Evolutionary conservation across 2,113 vertebrate genomes (phyloP).

Genomic region (Lichenostomus cassidix): DNA sequence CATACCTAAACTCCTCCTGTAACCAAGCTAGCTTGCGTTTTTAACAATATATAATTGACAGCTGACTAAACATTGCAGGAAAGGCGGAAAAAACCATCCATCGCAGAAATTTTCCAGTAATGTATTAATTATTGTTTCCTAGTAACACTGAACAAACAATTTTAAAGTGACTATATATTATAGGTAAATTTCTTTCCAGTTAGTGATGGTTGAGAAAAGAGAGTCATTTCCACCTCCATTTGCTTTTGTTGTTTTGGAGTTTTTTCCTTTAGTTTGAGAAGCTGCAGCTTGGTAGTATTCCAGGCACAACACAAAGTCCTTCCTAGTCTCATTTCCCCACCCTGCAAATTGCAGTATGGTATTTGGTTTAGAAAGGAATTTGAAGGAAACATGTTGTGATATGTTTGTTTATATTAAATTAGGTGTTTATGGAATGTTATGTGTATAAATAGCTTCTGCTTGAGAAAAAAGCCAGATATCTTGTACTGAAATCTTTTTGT

Average conservation of each 20-base stretch:
- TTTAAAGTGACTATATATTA: not conserved
- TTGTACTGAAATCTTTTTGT: not conserved
- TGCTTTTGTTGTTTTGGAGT: not conserved
- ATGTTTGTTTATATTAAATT: not conserved
- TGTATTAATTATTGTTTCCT: not conserved
- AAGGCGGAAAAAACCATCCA: accelerated
- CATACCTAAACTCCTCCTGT: not conserved
- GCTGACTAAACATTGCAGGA: not conserved
- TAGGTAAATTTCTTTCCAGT: not conserved
- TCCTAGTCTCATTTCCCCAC: not conserved
- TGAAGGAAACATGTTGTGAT: not conserved
- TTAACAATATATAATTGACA: not conserved
- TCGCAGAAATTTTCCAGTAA: not conserved
- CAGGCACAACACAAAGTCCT: not conserved
- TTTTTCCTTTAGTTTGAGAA: not conserved
- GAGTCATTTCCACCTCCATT: not conserved
- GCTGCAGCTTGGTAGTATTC: not conserved
- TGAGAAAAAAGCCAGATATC: not conserved
- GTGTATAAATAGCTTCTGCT: not conserved
- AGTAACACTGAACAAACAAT: not conserved
- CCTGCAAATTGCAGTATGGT: not conserved
- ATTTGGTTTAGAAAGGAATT: not conserved
- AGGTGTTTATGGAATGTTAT: not conserved
- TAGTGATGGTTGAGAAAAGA: not conserved
- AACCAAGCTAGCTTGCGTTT: not conserved